Evolutionary conservation across 2,113 vertebrate genomes (phyloP).

Genomic region (Clarias magur): DNA sequence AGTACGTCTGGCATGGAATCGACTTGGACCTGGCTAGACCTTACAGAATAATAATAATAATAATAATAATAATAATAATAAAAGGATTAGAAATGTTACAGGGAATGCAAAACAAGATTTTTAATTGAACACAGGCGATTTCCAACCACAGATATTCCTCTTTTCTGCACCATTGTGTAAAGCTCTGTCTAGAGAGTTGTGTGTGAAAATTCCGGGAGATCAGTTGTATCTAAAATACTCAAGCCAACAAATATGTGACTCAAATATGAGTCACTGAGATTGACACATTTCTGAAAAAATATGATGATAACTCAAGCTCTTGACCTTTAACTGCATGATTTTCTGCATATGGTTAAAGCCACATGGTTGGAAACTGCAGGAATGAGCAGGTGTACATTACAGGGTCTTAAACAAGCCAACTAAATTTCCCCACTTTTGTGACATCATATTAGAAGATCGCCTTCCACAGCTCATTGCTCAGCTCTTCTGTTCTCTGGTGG

Average conservation of each 20-base stretch:
- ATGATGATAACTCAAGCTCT: background rate
- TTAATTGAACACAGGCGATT: background rate
- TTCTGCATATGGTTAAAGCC: background rate
- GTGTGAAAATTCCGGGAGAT: background rate
- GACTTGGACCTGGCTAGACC: slow-evolving; percentile 86
- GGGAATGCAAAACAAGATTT: background rate
- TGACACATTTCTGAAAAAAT: background rate
- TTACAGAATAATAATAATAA: background rate
- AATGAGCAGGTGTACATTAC: background rate
- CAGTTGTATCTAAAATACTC: background rate
- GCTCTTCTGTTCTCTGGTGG: too few species aligned
- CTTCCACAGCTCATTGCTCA: too few species aligned
- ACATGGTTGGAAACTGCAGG: background rate
- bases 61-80: too few species aligned
- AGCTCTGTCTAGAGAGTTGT: background rate
- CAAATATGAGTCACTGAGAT: background rate
- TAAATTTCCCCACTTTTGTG: too few species aligned
- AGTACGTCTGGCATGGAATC: slow-evolving; percentile 85
- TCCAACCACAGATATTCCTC: too few species aligned
- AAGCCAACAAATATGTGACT: background rate
- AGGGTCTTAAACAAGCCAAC: background rate
- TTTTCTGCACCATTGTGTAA: background rate
- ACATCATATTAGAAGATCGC: too few species aligned
- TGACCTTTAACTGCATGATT: background rate
- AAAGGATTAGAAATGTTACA: background rate